Base-by-base conservation (phyloP, 2,113 vertebrate species). In the Hyperoodon ampullatus region DNA sequence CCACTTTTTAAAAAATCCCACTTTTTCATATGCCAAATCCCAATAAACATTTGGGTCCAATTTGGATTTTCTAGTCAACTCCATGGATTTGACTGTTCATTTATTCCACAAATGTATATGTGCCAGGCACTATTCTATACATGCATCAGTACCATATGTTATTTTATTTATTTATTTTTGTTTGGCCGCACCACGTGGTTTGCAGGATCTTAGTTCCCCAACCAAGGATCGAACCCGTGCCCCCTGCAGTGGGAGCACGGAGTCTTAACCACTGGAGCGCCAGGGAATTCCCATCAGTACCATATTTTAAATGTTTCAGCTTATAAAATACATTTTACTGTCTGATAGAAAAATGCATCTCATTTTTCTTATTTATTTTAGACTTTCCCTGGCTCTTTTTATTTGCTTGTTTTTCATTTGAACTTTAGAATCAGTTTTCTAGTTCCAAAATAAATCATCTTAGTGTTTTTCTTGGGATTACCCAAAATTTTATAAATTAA, bases 351-450 rank as follows among this genome's bases (percentile, higher is more conserved):
- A 81, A 84, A 80, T 30, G 13, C 15, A 35, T 58, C 74, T 68
- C 19, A 53, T 81, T 95, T 96, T 86, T 66, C 50, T 81, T 86
- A 30, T 18, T 44, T 82, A 93, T 95, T 68, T 61, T 55, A 93
- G 50, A 94, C 14, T 92, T 68, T 68, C 19, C 42, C 50, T 53
- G 65, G 18, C 68, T 55, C 5, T 91, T 71, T 26, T 83, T 35
- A 75, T 82, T 83, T 75, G 30, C 21, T 95, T 65, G 8, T 75
- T 93, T 90, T 81, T 60, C 30, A 77, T 65, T 93, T 75, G 42
- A 90, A 90, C 61, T 61, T 87, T 95, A 93, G 63, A 78, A 71
- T 50, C 24, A 60, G 44, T 50, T 84, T 96, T 60, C 50, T 85
- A 44, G 55, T 80, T 90, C 47, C 30, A 72, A 88, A 89, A 74